Percentiles rank a stretch among this genome's conserved stretches.
Evolutionary conservation across 2,113 vertebrate genomes (phyloP).

Genomic region (Aramus guarauna): DNA sequence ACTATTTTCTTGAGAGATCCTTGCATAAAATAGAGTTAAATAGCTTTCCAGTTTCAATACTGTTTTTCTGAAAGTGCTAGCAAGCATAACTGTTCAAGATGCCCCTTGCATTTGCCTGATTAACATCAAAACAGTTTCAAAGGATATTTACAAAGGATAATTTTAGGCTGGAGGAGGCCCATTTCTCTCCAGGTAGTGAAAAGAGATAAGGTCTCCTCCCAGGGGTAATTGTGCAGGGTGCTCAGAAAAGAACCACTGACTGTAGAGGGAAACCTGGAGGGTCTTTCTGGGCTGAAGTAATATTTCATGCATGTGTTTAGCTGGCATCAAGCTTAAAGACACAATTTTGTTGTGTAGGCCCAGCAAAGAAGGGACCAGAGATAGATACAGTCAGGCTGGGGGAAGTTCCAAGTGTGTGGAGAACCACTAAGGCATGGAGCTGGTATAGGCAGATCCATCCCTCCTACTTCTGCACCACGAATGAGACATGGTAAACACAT

Average conservation of each 20-base stretch:
- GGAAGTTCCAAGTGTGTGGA: not conserved
- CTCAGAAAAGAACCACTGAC: not conserved
- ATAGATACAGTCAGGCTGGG: accelerated
- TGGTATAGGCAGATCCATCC: not conserved
- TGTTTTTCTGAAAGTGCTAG: not conserved
- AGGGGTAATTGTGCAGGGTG: not conserved
- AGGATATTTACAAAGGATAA: not conserved
- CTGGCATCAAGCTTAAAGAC: not conserved
- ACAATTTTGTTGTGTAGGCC: not conserved
- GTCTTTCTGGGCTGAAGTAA: not conserved
- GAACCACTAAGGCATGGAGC: not conserved
- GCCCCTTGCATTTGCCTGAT: not conserved
- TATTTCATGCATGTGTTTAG: not conserved
- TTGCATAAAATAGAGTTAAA: not conserved
- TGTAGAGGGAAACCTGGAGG: not conserved
- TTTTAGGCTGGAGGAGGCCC: not conserved
- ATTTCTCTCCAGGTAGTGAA: not conserved
- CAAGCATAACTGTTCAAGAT: not conserved
- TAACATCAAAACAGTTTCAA: not conserved
- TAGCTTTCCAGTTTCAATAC: not conserved
- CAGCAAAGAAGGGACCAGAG: not conserved
- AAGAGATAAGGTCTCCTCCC: not conserved
- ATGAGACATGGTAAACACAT: not conserved
- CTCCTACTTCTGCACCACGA: accelerated
- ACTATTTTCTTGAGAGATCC: not conserved